Conservation (phyloP, 2,888 invertebrate species). For the Cremastobaeus sp. region DNA sequence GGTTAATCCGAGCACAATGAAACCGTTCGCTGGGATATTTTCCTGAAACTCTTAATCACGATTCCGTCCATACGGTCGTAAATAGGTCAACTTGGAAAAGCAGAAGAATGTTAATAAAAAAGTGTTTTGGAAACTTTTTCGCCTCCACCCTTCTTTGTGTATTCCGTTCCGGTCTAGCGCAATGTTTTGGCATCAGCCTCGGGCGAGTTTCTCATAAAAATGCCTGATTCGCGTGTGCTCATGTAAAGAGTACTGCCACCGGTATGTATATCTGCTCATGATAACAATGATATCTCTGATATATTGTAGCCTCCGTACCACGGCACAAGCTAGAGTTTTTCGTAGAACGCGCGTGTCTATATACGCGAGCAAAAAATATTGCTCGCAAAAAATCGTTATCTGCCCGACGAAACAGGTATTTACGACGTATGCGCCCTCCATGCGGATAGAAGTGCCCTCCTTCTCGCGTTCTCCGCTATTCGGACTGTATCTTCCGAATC, state of each 20-base stretch:
- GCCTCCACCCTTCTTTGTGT: slow-evolving; percentile 22
- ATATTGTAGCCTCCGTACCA: slow-evolving; percentile 70
- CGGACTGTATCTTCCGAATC: slow-evolving; percentile 42
- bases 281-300: slow-evolving; percentile 77
- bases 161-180: slow-evolving; percentile 15
- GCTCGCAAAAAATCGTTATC: slow-evolving; percentile 61
- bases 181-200: slow-evolving; percentile 53
- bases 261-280: slow-evolving; percentile 67
- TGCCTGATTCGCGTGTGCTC: slow-evolving; percentile 72
- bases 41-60: too few relatives aligned
- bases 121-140: not conserved
- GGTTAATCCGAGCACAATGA: too few relatives aligned
- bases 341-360: slow-evolving; percentile 52
- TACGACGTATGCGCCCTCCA: slow-evolving; percentile 55
- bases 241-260: slow-evolving; percentile 58
- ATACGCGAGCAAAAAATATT: slow-evolving; percentile 55
- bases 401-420: slow-evolving; percentile 61
- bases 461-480: slow-evolving; percentile 23
- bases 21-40: too few relatives aligned
- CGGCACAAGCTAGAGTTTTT: slow-evolving; percentile 39
- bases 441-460: slow-evolving; percentile 36
- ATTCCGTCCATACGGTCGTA: too few relatives aligned
- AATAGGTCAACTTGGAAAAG: too few relatives aligned
- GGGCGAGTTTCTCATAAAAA: slow-evolving; percentile 76
- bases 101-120: too few relatives aligned